Evolutionary conservation across 2,113 vertebrate genomes (phyloP).

Genomic region (Archilochus colubris): DNA sequence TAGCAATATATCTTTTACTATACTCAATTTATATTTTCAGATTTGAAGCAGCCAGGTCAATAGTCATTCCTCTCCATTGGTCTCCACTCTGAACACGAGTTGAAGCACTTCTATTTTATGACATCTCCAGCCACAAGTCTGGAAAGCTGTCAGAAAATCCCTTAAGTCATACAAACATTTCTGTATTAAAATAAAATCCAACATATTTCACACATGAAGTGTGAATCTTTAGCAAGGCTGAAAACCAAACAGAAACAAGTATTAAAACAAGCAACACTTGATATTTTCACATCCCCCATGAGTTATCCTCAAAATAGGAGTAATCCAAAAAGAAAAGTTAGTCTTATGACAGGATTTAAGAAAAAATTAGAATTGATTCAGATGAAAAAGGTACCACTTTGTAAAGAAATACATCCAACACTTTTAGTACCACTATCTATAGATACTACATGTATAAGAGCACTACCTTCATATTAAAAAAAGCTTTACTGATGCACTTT

Average conservation of each 20-base stretch:
- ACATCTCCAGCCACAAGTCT: neutral
- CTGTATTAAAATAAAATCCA: neutral
- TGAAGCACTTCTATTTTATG: neutral
- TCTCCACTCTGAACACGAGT: neutral
- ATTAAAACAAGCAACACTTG: neutral
- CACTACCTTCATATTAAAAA: neutral
- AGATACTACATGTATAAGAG: neutral
- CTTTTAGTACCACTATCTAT: neutral
- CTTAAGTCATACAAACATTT: neutral
- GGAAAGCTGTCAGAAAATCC: neutral
- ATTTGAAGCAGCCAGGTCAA: neutral
- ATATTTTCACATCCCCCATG: neutral
- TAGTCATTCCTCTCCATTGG: neutral
- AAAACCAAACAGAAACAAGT: neutral
- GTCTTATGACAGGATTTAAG: neutral
- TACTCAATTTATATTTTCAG: conserved; percentile 3
- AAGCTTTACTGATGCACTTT: neutral
- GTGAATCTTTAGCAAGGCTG: neutral
- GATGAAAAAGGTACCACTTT: neutral
- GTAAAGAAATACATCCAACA: neutral
- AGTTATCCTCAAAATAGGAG: neutral
- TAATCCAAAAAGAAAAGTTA: neutral
- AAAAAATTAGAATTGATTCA: neutral
- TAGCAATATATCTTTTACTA: neutral
- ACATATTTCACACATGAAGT: neutral